Percentiles rank a stretch among this genome's conserved stretches.
phyloP scores from a whole-genome alignment of 30 jellyfish, hydroid and myxozoan genomes.

The Hydractinia echinata region DNA sequence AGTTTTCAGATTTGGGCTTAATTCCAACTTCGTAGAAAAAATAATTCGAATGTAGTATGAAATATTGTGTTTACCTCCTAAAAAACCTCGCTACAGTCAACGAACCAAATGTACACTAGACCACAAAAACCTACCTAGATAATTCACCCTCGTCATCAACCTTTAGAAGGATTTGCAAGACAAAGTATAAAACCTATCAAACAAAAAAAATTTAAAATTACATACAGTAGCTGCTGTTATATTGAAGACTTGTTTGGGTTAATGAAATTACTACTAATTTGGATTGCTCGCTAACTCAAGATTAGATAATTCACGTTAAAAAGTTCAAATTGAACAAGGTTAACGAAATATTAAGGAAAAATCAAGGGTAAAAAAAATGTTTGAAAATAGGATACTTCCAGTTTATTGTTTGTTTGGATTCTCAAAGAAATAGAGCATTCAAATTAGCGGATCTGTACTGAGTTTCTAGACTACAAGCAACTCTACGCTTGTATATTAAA shows the following conservation, averaged over 20 bases:
- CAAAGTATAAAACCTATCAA: constrained; percentile 44
- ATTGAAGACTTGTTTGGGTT: not conserved
- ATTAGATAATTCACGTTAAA: too few relatives aligned
- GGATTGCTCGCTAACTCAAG: not conserved
- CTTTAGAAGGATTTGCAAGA: constrained; percentile 66
- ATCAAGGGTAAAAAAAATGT: too few relatives aligned
- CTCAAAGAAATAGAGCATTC: too few relatives aligned
- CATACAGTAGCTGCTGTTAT: constrained; percentile 42
- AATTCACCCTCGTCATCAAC: constrained; percentile 43
- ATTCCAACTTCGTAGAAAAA: constrained; percentile 8
- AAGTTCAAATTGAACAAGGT: too few relatives aligned
- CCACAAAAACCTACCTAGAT: not conserved
- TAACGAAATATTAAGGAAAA: too few relatives aligned
- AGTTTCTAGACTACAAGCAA: too few relatives aligned
- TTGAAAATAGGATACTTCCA: too few relatives aligned
- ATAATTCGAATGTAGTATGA: too few relatives aligned
- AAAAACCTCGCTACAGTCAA: not conserved
- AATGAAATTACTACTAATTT: not conserved
- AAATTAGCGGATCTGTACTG: too few relatives aligned
- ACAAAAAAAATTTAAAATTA: constrained; percentile 47
- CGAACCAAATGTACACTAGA: not conserved
- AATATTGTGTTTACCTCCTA: constrained; percentile 32
- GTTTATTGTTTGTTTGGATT: too few relatives aligned
- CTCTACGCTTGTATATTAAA: not conserved
- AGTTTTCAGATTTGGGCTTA: too few relatives aligned